Conservation (phyloP, 2,888 invertebrate species). For the Lithodes maja region DNA sequence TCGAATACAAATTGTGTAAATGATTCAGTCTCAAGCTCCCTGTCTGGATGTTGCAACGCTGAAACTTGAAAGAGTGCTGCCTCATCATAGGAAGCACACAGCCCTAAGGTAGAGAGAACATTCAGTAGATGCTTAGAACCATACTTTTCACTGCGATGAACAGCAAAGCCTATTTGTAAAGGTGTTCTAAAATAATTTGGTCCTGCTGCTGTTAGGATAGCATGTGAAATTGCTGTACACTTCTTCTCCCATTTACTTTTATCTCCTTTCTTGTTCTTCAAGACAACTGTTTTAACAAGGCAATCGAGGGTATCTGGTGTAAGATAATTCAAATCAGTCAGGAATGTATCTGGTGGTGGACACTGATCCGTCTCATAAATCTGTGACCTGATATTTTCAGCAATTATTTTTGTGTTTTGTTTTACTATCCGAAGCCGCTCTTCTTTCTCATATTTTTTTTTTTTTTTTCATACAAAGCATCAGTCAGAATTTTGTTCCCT, state of each 20-base stretch:
- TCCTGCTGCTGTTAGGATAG: neutral
- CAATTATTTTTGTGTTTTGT: constrained; percentile 17
- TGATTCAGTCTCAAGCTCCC: constrained; percentile 37
- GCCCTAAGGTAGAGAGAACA: constrained; percentile 35
- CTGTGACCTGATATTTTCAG: constrained; percentile 46
- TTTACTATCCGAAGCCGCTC: constrained; percentile 12
- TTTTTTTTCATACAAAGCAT: constrained; percentile 16
- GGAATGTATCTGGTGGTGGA: constrained; percentile 30
- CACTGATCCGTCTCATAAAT: constrained; percentile 40
- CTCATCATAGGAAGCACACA: constrained; percentile 45
- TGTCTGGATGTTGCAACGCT: constrained; percentile 45
- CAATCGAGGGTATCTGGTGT: constrained; percentile 30
- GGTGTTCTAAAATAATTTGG: neutral
- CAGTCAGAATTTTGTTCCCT: constrained; percentile 35
- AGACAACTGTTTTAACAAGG: constrained; percentile 36
- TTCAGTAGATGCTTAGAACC: constrained; percentile 48
- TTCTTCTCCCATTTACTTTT: constrained; percentile 25
- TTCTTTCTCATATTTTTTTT: neutral
- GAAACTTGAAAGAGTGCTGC: constrained; percentile 45
- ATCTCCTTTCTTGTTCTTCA: constrained; percentile 50
- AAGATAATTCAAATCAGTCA: constrained; percentile 38
- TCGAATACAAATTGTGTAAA: constrained; percentile 44
- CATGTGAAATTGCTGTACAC: constrained; percentile 46
- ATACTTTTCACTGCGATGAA: constrained; percentile 44
- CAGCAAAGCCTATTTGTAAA: constrained; percentile 33